A percentile compares a stretch with the other conserved stretches of the same genome.
Conservation (phyloP, 2,113 vertebrate genomes). For the Platysternon megacephalum region DNA sequence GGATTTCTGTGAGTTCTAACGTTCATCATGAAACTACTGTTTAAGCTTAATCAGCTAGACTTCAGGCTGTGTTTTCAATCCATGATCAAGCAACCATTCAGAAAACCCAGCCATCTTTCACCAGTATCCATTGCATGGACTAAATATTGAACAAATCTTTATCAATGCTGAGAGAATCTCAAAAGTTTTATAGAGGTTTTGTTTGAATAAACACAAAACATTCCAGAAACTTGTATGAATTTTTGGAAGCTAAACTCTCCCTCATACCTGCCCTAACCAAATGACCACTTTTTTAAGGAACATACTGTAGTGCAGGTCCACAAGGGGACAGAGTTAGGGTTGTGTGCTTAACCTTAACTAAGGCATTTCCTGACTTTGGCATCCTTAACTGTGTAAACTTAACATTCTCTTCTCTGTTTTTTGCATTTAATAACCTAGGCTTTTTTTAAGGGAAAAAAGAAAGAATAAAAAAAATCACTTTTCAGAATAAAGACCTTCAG, state of each 20-base stretch:
- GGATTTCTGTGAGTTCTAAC: constrained; percentile 63
- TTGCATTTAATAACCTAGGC: neutral
- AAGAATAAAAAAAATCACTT: neutral
- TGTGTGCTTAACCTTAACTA: rapidly evolving
- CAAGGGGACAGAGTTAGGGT: neutral
- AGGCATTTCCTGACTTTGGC: neutral
- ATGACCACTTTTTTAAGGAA: neutral
- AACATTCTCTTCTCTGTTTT: neutral
- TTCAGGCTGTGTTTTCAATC: constrained; percentile 25
- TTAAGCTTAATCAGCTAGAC: constrained; percentile 57
- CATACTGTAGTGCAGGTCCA: neutral
- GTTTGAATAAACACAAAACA: neutral
- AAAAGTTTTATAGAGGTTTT: neutral
- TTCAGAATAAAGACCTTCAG: neutral
- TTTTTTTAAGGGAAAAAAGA: neutral
- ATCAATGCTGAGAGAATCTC: neutral
- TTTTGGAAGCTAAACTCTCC: neutral
- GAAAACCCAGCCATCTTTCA: constrained; percentile 24
- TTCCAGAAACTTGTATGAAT: neutral
- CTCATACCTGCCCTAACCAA: rapidly evolving
- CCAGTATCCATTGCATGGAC: neutral
- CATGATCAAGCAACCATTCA: constrained; percentile 43
- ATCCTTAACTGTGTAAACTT: neutral
- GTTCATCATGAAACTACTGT: constrained; percentile 58
- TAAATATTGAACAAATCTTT: constrained; percentile 5